Base-by-base conservation (phyloP, 2,113 vertebrate genomes). In the Austrofundulus limnaeus region DNA sequence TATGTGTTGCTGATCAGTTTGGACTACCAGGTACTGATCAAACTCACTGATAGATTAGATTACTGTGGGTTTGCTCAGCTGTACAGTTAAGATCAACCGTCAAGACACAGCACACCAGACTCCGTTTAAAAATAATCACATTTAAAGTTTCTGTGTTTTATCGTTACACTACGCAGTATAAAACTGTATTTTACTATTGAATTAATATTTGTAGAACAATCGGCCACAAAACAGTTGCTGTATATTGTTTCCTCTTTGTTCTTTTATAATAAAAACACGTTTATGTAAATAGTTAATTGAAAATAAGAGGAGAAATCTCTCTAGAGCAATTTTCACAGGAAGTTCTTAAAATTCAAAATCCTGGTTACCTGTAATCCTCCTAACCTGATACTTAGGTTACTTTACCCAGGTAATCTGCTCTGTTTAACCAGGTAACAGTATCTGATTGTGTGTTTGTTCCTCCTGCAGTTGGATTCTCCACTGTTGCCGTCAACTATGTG, bases 391-490 rank as follows among this genome's bases (percentile, higher is more conserved):
- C 13, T 10, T 28, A 38, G 6, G 11, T 52, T 52, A 31, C 6
- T 11, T n/a, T 6, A 16, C 25, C 23, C 23, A 14, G 14, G 7
- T 43, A 43, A 43, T 2, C 16, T n/a, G n/a, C n/a, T n/a, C n/a
- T n/a, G n/a, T n/a, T n/a, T n/a, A n/a, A n/a, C n/a, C n/a, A n/a
- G n/a, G n/a, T n/a, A n/a, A n/a, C n/a, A n/a, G n/a, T n/a, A n/a
- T n/a, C n/a, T 14, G 0, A 11, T 10, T 3, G 16, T 10, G 6
- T 28, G 1, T n/a, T 38, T 45, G 19, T 15, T 42, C 14, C 42
- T 64, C 49, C 45, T 82, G 9, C 75, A 93, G 92, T 93, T 7
- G 92, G 92, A n/a, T 93, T 82, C 61, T 93, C 92, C 11, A 89
- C 91, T 1, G 78, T 93, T 7, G 91, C 91, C 54, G 73, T 93